Evolutionary conservation across 2,113 vertebrate species (phyloP), one percentile per base, ranked within the genome.

Genomic region (Limnothrissa miodon): DNA sequence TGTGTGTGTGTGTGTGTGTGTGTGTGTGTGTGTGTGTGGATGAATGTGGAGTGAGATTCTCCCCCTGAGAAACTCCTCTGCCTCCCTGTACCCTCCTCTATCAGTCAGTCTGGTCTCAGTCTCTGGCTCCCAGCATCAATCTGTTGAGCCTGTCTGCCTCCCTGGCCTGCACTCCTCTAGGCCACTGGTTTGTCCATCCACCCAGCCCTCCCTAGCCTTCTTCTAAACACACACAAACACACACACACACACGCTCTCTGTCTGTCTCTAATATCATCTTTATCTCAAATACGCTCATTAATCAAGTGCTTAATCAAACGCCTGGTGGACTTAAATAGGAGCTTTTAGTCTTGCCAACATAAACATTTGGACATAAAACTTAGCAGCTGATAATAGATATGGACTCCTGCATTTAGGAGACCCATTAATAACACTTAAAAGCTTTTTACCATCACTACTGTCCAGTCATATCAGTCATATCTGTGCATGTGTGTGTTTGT

Each of bases 11-110:
- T 53, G 44, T 78, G 81, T 81, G 5, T 36, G 15, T 80, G 80
- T 80, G 25, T 45, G 21, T 80, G 51, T n/a, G 51, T 36, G 39
- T 45, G 80, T 39, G 56, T 70, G 44, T 48, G 39, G 44, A 66
- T 66, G 51, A 44, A 84, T 84, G 1, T 42, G 82, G 25, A 39
- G 70, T 80, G n/a, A 44, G 45, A 82, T 36, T 33, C 4, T 84
- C 39, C 9, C 17, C 44, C 44, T 82, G 21, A 59, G 19, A n/a
- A 23, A 23, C 53, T 59, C 17, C 5, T 59, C 53, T 59, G n/a
- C 53, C 46, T 83, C 44, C n/a, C 45, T 44, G 70, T 45, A 21
- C 25, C 80, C 53, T 39, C 36, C 39, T 15, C 39, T 36, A 15
- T 83, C n/a, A 74, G 53, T 19, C 29, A 10, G 48, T 51, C 29